These are phyloP conservation scores for Eospalax fontanierii DNA, from an alignment of 2,797 vertebrate species.

Conservation along the genomic window DNA sequence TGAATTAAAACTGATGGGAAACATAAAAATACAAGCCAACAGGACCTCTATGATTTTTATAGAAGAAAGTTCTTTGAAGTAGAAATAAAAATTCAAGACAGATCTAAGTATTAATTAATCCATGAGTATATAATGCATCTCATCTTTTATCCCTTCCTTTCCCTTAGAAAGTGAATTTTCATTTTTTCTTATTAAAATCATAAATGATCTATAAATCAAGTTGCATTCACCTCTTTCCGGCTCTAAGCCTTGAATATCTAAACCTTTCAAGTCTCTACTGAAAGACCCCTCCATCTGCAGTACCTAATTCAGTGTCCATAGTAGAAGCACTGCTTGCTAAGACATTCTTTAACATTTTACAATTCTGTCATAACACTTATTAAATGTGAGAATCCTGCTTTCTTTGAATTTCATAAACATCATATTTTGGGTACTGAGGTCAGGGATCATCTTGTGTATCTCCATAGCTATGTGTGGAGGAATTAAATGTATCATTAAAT, in stretches of 20 bases:
- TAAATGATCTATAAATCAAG: background rate
- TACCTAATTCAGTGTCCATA: background rate
- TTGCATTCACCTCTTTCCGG: conserved; percentile 15
- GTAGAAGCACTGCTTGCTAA: background rate
- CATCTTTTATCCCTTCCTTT: background rate
- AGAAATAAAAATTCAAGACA: background rate
- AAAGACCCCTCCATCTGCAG: background rate
- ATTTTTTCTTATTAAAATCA: conserved; percentile 6
- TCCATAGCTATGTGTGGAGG: background rate
- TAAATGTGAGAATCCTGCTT: background rate
- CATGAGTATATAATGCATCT: background rate
- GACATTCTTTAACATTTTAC: background rate
- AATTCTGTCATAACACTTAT: background rate
- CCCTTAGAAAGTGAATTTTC: conserved; percentile 10
- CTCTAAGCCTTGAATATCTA: background rate
- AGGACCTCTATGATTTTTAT: background rate
- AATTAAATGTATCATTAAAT: background rate
- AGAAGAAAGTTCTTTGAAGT: background rate
- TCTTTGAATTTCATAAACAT: background rate
- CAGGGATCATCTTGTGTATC: background rate
- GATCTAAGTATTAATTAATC: background rate
- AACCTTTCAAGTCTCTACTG: background rate
- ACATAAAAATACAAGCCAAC: conserved; percentile 11
- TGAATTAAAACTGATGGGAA: background rate
- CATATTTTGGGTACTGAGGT: background rate